Conservation (phyloP, 1,140 invertebrate genomes). For the Homarus americanus region DNA sequence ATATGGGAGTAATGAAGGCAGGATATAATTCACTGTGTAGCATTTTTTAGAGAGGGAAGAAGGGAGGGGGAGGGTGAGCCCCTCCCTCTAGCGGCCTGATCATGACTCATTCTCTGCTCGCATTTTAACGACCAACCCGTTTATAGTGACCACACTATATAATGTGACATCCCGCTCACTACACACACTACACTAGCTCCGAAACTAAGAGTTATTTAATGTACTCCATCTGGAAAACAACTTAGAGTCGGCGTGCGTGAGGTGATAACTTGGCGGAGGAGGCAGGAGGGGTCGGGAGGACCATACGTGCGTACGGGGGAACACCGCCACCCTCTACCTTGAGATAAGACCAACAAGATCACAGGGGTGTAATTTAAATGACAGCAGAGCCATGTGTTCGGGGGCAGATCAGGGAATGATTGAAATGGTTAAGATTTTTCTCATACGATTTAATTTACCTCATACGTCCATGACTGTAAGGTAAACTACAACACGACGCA, state of each 20-base stretch:
- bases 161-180: no score
- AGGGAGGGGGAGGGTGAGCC: background rate
- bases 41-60: constrained; percentile 24
- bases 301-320: background rate
- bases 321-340: background rate
- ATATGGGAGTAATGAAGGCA: constrained; percentile 47
- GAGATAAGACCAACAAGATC: constrained; percentile 25
- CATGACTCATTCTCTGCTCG: constrained; percentile 42
- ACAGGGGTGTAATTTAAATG: constrained; percentile 34
- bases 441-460: background rate
- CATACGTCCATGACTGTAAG: background rate
- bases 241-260: no score
- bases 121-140: constrained; percentile 37
- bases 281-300: background rate
- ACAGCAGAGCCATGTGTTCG: constrained; percentile 31
- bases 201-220: no score
- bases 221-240: no score
- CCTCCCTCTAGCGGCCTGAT: background rate
- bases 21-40: constrained; percentile 46
- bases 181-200: no score
- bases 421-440: constrained; percentile 24
- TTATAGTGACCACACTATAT: background rate
- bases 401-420: constrained; percentile 43
- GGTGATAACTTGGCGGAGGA: no score
- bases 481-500: no score